Evolutionary conservation across 1,140 invertebrate genomes (phyloP).

Genomic region (Planococcus citri): DNA sequence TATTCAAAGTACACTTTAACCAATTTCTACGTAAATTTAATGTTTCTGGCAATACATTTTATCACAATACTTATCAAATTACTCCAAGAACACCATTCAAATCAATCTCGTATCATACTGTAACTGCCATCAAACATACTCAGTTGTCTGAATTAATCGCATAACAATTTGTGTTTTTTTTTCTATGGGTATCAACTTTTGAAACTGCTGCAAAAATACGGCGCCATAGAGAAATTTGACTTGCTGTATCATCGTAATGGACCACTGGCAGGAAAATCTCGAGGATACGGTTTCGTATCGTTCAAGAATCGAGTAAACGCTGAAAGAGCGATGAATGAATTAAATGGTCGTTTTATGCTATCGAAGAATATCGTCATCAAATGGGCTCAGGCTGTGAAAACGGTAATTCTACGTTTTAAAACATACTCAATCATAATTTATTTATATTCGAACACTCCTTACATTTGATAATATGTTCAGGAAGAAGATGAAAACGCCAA

Average conservation of each 20-base stretch:
- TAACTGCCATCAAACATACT: too few relatives aligned
- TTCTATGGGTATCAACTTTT: constrained; percentile 78
- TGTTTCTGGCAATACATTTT: too few relatives aligned
- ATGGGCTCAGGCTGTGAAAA: constrained; percentile 61
- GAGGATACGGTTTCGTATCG: constrained; percentile 88
- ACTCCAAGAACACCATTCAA: too few relatives aligned
- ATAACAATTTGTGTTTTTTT: constrained; percentile 29
- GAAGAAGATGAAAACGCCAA: constrained; percentile 9
- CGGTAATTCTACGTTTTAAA: constrained; percentile 40
- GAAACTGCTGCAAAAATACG: constrained; percentile 87
- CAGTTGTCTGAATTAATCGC: too few relatives aligned
- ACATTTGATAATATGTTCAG: background rate
- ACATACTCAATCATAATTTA: constrained; percentile 20
- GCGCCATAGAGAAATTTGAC: constrained; percentile 83
- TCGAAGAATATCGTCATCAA: constrained; percentile 63
- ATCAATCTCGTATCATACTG: too few relatives aligned
- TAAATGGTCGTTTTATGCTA: constrained; percentile 63
- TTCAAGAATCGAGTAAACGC: constrained; percentile 56
- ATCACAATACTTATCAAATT: too few relatives aligned
- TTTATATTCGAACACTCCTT: constrained; percentile 22
- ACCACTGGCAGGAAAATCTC: constrained; percentile 69
- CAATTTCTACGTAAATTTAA: too few relatives aligned
- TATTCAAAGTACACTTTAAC: too few relatives aligned
- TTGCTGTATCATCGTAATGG: constrained; percentile 83
- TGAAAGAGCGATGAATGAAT: constrained; percentile 45